phyloP scores from a whole-genome alignment of 1,140 invertebrate species.

The Periplaneta americana region DNA sequence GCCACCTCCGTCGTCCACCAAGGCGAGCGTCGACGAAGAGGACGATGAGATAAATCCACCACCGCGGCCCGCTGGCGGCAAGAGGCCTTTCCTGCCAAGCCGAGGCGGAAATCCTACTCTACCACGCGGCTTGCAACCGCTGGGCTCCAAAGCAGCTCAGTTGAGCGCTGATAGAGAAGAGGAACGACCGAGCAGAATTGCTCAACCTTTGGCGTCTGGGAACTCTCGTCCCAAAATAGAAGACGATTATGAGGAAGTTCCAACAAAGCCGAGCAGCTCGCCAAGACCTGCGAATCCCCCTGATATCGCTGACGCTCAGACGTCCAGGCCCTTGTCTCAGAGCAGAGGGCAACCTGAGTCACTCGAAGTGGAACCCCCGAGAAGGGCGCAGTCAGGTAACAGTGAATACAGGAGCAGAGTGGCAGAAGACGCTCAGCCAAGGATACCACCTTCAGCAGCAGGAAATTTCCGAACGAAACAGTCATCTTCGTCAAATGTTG shows the following conservation, averaged over 20 bases:
- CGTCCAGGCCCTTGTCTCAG: not conserved
- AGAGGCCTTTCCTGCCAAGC: not conserved
- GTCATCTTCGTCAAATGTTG: not conserved
- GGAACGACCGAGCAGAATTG: not conserved
- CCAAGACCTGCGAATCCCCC: not conserved
- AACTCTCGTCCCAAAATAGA: not conserved
- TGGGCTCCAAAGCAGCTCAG: not conserved
- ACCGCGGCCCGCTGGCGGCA: not conserved
- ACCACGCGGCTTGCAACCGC: not conserved
- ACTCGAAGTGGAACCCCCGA: not conserved
- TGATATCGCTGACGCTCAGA: not conserved
- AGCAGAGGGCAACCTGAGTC: not conserved
- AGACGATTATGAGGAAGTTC: not conserved
- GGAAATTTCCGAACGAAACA: not conserved
- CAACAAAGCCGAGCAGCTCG: not conserved
- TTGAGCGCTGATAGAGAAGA: not conserved
- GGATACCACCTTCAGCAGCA: not conserved
- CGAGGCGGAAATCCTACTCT: not conserved
- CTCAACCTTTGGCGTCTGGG: not conserved
- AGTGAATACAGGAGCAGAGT: not conserved
- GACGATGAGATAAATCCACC: not conserved
- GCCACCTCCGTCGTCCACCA: constrained; percentile 1
- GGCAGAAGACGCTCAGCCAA: not conserved
- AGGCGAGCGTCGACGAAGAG: not conserved
- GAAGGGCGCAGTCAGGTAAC: not conserved